Evolutionary conservation across 2,888 invertebrate genomes (phyloP).

Genomic region (Beris morrisii): DNA sequence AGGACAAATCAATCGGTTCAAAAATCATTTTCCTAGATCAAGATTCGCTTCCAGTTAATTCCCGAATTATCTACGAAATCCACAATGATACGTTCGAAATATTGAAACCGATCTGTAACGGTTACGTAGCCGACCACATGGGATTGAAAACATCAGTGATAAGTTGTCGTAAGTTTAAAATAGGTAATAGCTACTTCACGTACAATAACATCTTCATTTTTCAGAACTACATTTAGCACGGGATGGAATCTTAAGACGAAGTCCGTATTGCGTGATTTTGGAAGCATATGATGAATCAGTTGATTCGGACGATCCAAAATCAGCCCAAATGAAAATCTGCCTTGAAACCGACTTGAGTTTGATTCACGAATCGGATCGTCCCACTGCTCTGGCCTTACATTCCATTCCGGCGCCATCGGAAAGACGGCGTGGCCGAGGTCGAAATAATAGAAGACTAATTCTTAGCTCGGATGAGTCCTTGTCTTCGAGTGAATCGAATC

Average conservation of each 20-base stretch:
- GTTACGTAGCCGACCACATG: constrained; percentile 52
- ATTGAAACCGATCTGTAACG: constrained; percentile 49
- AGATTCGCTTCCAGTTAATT: constrained; percentile 51
- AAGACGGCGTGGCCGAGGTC: constrained; percentile 17
- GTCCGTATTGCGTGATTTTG: constrained; percentile 59
- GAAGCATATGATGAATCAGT: constrained; percentile 60
- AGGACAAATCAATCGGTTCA: constrained; percentile 50
- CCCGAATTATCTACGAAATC: constrained; percentile 49
- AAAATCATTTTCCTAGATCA: constrained; percentile 53
- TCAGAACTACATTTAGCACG: constrained; percentile 51
- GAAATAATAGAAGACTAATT: constrained; percentile 26
- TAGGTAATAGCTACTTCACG: background rate
- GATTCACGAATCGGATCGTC: constrained; percentile 50
- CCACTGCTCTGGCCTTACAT: constrained; percentile 49
- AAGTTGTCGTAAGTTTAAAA: constrained; percentile 52
- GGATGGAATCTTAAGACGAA: constrained; percentile 48
- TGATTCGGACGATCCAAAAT: constrained; percentile 42
- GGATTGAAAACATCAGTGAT: constrained; percentile 51
- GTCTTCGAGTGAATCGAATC: constrained; percentile 39
- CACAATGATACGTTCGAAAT: constrained; percentile 49
- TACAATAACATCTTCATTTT: constrained; percentile 10
- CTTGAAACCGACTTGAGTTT: constrained; percentile 49
- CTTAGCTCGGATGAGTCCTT: constrained; percentile 45
- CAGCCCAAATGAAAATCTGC: constrained; percentile 49
- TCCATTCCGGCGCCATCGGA: constrained; percentile 18